Base-by-base conservation (phyloP, 2,113 vertebrate species). In the Grus americana region DNA sequence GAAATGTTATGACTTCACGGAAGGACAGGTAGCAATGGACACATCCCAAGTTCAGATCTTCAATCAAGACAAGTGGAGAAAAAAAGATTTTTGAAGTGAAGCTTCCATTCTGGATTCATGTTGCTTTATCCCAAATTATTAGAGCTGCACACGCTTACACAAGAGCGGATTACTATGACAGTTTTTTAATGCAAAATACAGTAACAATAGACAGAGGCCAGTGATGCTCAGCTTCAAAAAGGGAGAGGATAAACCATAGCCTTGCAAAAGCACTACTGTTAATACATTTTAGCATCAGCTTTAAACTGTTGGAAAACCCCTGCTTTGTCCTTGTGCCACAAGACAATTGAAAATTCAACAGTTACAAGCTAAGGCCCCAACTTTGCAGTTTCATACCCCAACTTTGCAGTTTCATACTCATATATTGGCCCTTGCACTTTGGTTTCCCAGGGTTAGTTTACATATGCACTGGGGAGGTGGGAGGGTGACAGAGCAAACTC, bases 1-100 rank as follows among this genome's bases (percentile, higher is more conserved):
- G 87, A 86, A 95, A 95, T 86, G 91, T 65, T 36, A 57, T 50
- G 65, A 76, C 38, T 91, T 94, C 84, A 93, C 91, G 91, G 62
- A 81, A 68, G 46, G 42, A 82, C 46, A 70, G 26, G 58, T 70
- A 50, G 70, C 78, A 87, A 90, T 1, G 23, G 94, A 94, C 58
- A 73, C 23, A 65, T 65, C 83, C 82, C 61, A 86, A 74, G 34
- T 55, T 83, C 61, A 61, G 73, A 68, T 87, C 80, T 93, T 91
- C 44, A 52, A 30, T 58, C 62, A 85, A 85, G 71, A 68, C 29
- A 22, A 92, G 47, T 0, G 0, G 34, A 61, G 30, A 42, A 86
- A 72, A 86, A 26, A 49, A 29, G 5, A 6, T 79, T 58, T 86
- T 59, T 57, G 12, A 55, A 91, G 49, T 16, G 36, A 79, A 58